Percentiles rank a stretch among this genome's conserved stretches.
Evolutionary conservation across 2,113 vertebrate genomes (phyloP).

Genomic region (Prunella fulvescens): DNA sequence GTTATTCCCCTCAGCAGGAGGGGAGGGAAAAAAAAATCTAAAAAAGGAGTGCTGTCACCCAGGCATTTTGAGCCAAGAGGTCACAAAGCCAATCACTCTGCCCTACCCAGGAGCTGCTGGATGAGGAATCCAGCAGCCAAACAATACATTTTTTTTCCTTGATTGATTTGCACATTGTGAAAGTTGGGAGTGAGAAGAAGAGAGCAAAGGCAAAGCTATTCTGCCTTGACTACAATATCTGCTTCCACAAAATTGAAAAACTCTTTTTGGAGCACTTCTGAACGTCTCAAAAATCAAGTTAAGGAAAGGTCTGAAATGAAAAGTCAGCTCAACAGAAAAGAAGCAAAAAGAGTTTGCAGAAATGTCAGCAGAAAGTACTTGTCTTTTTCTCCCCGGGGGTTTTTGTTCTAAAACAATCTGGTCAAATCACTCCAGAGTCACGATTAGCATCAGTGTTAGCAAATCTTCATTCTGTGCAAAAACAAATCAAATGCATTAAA

Average conservation of each 20-base stretch:
- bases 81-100: conserved; percentile 35
- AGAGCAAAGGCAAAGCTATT: conserved; percentile 47
- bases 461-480: conserved; percentile 8
- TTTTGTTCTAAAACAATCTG: conserved; percentile 33
- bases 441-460: background rate
- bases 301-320: conserved; percentile 57
- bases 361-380: conserved; percentile 17
- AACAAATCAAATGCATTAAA: background rate
- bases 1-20: background rate
- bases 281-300: conserved; percentile 32
- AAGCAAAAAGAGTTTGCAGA: background rate
- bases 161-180: conserved; percentile 56
- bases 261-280: background rate
- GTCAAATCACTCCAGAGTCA: background rate
- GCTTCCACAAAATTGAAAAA: conserved; percentile 34
- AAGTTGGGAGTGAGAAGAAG: conserved; percentile 15
- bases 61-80: background rate
- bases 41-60: background rate
- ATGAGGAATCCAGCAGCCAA: background rate
- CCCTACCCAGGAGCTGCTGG: background rate
- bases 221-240: conserved; percentile 24
- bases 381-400: background rate
- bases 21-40: background rate
- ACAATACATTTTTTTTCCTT: background rate
- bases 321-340: conserved; percentile 35